Evolutionary conservation across 2,797 vertebrate genomes (phyloP).

Genomic region (Cetoscarus ocellatus): DNA sequence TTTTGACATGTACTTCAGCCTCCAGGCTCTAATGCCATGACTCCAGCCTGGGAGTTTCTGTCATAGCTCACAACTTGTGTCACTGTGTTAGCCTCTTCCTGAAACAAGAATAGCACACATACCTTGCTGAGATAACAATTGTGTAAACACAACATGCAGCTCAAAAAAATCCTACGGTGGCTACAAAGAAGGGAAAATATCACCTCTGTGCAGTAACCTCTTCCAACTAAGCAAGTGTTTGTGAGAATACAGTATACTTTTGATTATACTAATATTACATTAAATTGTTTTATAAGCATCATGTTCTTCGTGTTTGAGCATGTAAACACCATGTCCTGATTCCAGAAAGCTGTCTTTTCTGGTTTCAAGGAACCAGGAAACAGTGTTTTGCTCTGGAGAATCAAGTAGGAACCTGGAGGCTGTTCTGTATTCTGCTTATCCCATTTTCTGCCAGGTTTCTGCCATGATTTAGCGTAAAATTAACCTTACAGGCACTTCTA

Average conservation of each 20-base stretch:
- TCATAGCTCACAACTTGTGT: slow-evolving; percentile 28
- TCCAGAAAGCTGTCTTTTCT: no score
- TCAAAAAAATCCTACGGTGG: background rate
- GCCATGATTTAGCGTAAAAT: no score
- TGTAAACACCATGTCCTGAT: no score
- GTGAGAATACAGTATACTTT: background rate
- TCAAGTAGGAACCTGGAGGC: no score
- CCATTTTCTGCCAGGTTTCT: no score
- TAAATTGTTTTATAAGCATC: no score
- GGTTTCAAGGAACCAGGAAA: no score
- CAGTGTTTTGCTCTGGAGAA: no score
- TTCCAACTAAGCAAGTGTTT: background rate
- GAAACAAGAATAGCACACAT: slow-evolving; percentile 6
- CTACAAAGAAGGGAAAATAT: slow-evolving; percentile 1
- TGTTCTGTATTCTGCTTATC: no score
- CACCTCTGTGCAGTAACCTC: background rate
- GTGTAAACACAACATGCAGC: background rate
- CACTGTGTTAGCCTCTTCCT: slow-evolving; percentile 18
- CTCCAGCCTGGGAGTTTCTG: slow-evolving; percentile 16
- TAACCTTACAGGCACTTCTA: no score
- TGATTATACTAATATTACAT: no score
- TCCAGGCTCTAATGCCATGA: slow-evolving; percentile 13
- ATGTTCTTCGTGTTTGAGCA: no score
- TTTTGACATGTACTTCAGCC: slow-evolving; percentile 38
- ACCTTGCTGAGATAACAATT: background rate